phyloP scores from a whole-genome alignment of 2,797 vertebrate genomes.

The Staurois parvus region DNA sequence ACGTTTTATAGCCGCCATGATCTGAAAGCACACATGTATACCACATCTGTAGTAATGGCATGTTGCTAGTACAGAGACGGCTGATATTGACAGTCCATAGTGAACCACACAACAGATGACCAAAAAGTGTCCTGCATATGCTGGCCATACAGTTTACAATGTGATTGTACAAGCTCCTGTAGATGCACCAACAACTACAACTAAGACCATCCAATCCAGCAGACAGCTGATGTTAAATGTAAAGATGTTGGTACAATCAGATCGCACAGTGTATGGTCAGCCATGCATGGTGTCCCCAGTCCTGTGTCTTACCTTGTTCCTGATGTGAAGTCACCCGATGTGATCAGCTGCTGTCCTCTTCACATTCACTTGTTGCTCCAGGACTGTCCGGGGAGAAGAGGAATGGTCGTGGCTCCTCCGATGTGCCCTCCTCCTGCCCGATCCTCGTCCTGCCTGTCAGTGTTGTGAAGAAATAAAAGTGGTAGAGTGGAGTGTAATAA shows the following conservation, averaged over 20 bases:
- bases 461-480: neutral
- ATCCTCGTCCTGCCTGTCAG: neutral
- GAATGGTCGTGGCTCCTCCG: neutral
- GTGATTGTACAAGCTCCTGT: no score
- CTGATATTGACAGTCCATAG: no score
- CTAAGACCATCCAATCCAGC: no score
- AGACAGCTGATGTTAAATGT: no score
- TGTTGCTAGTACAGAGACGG: no score
- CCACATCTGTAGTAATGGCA: neutral
- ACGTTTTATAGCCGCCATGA: constrained; percentile 12
- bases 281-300: neutral
- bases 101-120: no score
- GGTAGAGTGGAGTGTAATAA: neutral
- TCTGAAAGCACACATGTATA: constrained; percentile 19
- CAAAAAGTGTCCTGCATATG: neutral
- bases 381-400: neutral
- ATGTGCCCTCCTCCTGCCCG: constrained; percentile 2
- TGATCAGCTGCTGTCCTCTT: constrained; percentile 7
- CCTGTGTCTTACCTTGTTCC: constrained; percentile 38
- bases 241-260: no score
- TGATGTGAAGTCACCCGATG: constrained; percentile 28
- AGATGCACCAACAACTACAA: no score
- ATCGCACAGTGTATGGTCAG: no score
- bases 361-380: constrained; percentile 36
- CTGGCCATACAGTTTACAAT: no score